Base-by-base conservation (phyloP, 1,140 invertebrate species). In the Trichomalopsis sarcophagae region DNA sequence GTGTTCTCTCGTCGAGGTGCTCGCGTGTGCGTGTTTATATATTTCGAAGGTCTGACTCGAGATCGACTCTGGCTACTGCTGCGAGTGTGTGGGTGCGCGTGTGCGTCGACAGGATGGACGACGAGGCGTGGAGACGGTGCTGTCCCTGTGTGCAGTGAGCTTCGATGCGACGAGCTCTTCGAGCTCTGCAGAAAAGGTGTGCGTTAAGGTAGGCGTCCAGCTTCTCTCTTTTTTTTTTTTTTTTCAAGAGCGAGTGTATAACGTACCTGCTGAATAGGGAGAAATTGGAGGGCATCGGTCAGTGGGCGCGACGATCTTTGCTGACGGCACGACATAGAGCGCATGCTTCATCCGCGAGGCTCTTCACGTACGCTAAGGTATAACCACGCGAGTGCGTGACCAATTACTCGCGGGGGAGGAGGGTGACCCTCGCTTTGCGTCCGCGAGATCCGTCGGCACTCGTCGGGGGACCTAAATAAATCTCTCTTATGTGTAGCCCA, bases 321-420 rank as follows among this genome's bases (percentile, higher is more conserved):
- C 80, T 84, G 62, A 74, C 73, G 79, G 79, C 66, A 11, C n/a
- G n/a, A n/a, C n/a, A 71, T 27, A 27, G 9, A 5, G 68, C 68
- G 68, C 30, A 30, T 30, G 21, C 30, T 30, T 71, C 68, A 71
- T 71, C 23, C 9, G 5, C 2, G 3, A 76, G 14, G 74, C 81
- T 30, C 36, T 83, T 76, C 81, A 83, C 81, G 81, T 83, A 83
- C 23, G 47, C 55, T 21, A 36, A 66, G 68, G 68, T 23, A 36
- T 62, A 55, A 36, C 73, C 81, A 76, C 55, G 74, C 74, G 73
- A 75, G 62, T 76, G 73, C 81, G 73, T 83, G 73, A 83, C 81
- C 81, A 83, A 83, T 83, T 74, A 83, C 73, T 50, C 36, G 33
- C 27, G 27, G 27, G 27, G 27, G 27, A 27, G 27, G 27, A 1